These are phyloP conservation scores for Drymodes brunneopygia DNA, from an alignment of 2,113 vertebrate species.

Conservation along the genomic window DNA sequence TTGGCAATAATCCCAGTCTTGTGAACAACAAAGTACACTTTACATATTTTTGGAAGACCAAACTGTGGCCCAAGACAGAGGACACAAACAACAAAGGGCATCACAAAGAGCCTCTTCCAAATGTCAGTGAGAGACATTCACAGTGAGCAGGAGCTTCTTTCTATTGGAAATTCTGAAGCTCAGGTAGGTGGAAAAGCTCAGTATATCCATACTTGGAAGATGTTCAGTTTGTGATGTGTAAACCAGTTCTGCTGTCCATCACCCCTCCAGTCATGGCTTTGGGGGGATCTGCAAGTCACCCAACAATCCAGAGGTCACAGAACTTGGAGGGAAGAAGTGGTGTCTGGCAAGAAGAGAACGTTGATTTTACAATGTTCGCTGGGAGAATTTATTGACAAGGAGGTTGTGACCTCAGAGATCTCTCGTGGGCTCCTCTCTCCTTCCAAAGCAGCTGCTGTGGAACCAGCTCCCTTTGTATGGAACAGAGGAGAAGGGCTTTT, in stretches of 20 bases:
- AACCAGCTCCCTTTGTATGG: background rate
- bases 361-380: background rate
- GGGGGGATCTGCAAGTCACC: background rate
- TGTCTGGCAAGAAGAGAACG: background rate
- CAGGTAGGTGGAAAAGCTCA: background rate
- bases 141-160: background rate
- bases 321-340: background rate
- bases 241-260: background rate
- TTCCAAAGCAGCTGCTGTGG: background rate
- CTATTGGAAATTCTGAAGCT: background rate
- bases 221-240: background rate
- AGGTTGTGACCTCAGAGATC: background rate
- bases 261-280: background rate
- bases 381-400: background rate
- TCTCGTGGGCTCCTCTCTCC: background rate
- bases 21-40: background rate
- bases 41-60: background rate
- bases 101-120: background rate
- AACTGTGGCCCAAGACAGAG: background rate
- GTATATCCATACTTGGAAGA: background rate
- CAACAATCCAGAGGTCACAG: background rate
- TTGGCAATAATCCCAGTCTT: background rate
- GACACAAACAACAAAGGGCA: background rate
- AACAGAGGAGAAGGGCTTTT: background rate
- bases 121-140: background rate